phyloP scores from a whole-genome alignment of 2,113 vertebrate genomes.

The Crypturellus undulatus region DNA sequence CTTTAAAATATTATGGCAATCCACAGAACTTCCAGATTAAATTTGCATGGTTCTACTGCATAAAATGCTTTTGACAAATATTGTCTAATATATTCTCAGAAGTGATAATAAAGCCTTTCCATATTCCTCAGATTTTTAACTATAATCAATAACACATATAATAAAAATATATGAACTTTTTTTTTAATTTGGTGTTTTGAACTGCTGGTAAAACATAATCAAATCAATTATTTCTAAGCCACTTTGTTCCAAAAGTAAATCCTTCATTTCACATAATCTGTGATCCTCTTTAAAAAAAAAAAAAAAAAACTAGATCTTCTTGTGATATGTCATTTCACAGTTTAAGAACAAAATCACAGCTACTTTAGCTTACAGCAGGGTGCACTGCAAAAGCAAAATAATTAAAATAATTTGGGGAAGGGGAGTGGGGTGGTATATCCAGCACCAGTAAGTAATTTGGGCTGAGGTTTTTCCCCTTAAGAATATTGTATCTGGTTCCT shows the following conservation, averaged over 20 bases:
- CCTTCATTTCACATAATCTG: slow-evolving; percentile 47
- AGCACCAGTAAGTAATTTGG: slow-evolving; percentile 58
- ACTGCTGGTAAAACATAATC: slow-evolving; percentile 36
- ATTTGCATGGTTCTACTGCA: background rate
- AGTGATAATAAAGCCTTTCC: background rate
- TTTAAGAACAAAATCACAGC: slow-evolving; percentile 77
- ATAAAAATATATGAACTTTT: background rate
- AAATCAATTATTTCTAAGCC: slow-evolving; percentile 22
- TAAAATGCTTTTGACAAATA: background rate
- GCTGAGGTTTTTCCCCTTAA: slow-evolving; percentile 19
- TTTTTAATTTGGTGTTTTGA: slow-evolving; percentile 21
- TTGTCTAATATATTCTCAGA: background rate
- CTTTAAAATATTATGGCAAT: background rate
- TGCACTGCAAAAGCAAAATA: slow-evolving; percentile 56
- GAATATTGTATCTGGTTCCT: slow-evolving; percentile 12
- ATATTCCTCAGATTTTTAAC: background rate
- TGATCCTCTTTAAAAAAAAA: background rate
- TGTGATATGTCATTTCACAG: slow-evolving; percentile 77
- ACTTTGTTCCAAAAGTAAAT: slow-evolving; percentile 35
- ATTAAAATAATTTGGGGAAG: background rate
- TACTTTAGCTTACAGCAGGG: slow-evolving; percentile 62
- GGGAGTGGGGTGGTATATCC: slow-evolving; percentile 6
- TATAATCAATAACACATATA: background rate
- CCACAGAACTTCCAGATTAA: background rate
- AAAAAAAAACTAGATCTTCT: background rate